phyloP scores from a whole-genome alignment of 1,140 invertebrate species.

The Eciton burchellii region DNA sequence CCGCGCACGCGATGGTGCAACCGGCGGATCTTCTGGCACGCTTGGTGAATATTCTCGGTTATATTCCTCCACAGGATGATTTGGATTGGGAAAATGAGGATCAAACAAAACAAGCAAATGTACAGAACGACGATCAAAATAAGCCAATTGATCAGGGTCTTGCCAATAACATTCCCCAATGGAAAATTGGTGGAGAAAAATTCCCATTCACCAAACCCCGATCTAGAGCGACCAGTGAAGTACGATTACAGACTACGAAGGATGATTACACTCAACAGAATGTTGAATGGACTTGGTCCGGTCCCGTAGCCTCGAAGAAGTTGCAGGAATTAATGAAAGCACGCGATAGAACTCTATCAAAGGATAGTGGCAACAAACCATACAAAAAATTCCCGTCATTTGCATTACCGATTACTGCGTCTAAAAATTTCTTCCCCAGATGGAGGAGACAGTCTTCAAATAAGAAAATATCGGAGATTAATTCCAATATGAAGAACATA shows the following conservation, averaged over 20 bases:
- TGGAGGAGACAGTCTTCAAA: constrained; percentile 81
- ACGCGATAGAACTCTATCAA: constrained; percentile 69
- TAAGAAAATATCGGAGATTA: constrained; percentile 70
- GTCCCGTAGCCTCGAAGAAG: constrained; percentile 87
- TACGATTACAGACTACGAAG: constrained; percentile 81
- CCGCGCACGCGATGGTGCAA: constrained; percentile 87
- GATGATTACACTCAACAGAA: constrained; percentile 83
- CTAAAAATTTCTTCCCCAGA: constrained; percentile 75
- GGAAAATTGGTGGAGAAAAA: constrained; percentile 86
- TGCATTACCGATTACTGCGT: constrained; percentile 77
- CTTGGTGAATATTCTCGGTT: constrained; percentile 91
- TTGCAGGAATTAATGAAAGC: constrained; percentile 86
- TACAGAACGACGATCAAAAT: constrained; percentile 54
- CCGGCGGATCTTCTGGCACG: constrained; percentile 90
- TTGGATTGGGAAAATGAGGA: constrained; percentile 65
- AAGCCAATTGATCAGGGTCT: constrained; percentile 77
- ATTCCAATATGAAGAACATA: constrained; percentile 32
- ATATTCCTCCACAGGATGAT: constrained; percentile 85
- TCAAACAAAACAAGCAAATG: neutral
- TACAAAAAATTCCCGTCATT: constrained; percentile 77
- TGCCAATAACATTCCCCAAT: constrained; percentile 79
- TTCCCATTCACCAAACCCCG: constrained; percentile 83
- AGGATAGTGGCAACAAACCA: constrained; percentile 68
- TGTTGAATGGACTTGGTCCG: constrained; percentile 90
- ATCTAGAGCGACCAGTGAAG: constrained; percentile 85